These are phyloP conservation scores for Acronicta leporina DNA, from an alignment of 2,888 invertebrate genomes.

Conservation along the genomic window DNA sequence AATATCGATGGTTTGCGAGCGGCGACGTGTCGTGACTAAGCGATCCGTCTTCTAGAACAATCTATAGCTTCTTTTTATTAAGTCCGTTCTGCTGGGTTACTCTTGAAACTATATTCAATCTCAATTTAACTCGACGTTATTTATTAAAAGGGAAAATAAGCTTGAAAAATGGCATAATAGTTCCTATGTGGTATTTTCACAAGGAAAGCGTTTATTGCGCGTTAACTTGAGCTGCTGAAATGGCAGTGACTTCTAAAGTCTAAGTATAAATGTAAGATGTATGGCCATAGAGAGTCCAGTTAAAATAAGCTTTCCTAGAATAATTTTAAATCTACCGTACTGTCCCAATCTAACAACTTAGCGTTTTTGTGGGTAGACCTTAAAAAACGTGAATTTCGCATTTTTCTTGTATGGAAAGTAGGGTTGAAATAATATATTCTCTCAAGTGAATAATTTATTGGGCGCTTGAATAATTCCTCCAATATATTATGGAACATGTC, in stretches of 20 bases:
- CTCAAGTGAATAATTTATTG: slow-evolving; percentile 26
- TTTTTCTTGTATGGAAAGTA: slow-evolving; percentile 19
- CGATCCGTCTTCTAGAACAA: neutral
- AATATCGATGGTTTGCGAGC: neutral
- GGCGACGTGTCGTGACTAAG: neutral
- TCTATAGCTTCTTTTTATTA: neutral
- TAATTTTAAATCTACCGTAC: slow-evolving; percentile 1
- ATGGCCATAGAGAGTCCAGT: neutral
- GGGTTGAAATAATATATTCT: slow-evolving; percentile 22
- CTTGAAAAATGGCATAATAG: too few relatives aligned
- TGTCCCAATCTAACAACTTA: slow-evolving; percentile 6
- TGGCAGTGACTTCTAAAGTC: too few relatives aligned
- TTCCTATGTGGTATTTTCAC: too few relatives aligned
- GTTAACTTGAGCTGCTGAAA: too few relatives aligned
- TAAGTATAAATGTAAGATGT: too few relatives aligned
- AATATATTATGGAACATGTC: slow-evolving; percentile 4
- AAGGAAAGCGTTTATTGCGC: too few relatives aligned
- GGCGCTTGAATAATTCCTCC: slow-evolving; percentile 10
- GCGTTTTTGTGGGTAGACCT: slow-evolving; percentile 3
- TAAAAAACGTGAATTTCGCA: slow-evolving; percentile 9
- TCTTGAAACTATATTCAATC: too few relatives aligned
- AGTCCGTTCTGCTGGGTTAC: too few relatives aligned
- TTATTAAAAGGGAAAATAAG: too few relatives aligned
- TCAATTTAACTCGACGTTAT: too few relatives aligned
- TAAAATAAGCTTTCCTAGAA: neutral